These are phyloP conservation scores for Mus minutoides DNA, from an alignment of 2,797 vertebrate genomes.

Conservation along the genomic window DNA sequence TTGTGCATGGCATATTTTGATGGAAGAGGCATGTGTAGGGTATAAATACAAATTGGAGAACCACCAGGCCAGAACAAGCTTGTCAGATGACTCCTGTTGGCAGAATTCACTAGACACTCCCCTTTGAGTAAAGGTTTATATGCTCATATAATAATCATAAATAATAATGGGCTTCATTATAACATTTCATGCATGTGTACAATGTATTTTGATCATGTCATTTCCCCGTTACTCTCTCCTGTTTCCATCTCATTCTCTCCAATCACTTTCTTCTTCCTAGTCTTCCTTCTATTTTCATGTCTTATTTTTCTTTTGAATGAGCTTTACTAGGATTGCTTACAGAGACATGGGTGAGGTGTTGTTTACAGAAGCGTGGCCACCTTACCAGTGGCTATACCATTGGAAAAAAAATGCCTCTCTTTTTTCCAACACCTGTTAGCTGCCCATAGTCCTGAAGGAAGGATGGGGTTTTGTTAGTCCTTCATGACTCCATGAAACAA, in stretches of 20 bases:
- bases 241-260: neutral
- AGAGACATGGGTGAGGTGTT: neutral
- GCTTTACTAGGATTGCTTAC: neutral
- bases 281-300: neutral
- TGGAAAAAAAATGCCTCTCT: neutral
- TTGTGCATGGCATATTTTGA: conserved; percentile 89
- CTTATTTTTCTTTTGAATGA: neutral
- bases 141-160: neutral
- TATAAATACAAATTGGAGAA: conserved; percentile 82
- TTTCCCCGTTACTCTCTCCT: neutral
- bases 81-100: conserved; percentile 53
- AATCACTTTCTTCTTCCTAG: neutral
- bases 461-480: neutral
- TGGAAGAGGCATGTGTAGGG: conserved; percentile 84
- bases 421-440: neutral
- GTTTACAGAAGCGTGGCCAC: neutral
- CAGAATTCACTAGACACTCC: neutral
- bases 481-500: neutral
- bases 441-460: neutral
- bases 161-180: neutral
- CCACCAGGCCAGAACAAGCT: conserved; percentile 40
- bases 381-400: no score
- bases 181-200: neutral
- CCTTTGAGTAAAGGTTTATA: neutral
- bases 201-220: neutral